Evolutionary conservation across 1,140 invertebrate species (phyloP).

Genomic region (Caenorhabditis briggsae): DNA sequence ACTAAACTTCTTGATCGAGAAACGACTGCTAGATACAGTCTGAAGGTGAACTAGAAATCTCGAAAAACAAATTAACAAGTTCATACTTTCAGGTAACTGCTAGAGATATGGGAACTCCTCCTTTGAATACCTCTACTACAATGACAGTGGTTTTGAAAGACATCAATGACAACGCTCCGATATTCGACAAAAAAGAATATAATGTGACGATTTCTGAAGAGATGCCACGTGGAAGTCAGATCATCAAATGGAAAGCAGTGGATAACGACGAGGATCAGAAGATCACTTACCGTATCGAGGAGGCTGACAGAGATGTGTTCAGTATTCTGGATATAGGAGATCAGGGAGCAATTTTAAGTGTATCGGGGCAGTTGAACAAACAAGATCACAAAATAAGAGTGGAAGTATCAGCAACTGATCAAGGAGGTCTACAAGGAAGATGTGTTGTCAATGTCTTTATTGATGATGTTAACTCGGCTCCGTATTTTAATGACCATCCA

Average conservation of each 20-base stretch:
- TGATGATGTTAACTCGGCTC: constrained; percentile 93
- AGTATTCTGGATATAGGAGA: constrained; percentile 69
- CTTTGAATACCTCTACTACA: constrained; percentile 77
- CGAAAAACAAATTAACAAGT: too few relatives aligned
- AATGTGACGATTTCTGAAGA: constrained; percentile 72
- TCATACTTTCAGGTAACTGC: constrained; percentile 69
- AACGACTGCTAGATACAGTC: constrained; percentile 85
- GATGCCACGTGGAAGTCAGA: constrained; percentile 69
- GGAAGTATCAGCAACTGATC: constrained; percentile 70
- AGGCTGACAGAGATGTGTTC: constrained; percentile 67
- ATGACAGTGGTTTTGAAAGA: constrained; percentile 90
- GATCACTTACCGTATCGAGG: constrained; percentile 72
- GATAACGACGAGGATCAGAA: constrained; percentile 74
- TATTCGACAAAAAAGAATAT: constrained; percentile 82
- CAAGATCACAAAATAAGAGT: constrained; percentile 67
- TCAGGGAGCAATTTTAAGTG: constrained; percentile 70
- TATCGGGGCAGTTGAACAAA: constrained; percentile 65
- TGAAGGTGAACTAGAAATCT: too few relatives aligned
- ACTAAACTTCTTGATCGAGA: constrained; percentile 93
- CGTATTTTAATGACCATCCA: constrained; percentile 89
- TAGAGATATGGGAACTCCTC: constrained; percentile 71
- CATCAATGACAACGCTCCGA: constrained; percentile 92
- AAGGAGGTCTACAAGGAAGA: constrained; percentile 80
- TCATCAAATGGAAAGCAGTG: constrained; percentile 70
- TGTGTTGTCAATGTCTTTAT: constrained; percentile 87